Percentiles rank a stretch among this genome's conserved stretches.
Conservation (phyloP, 2,113 vertebrate species). For the Sorex araneus region DNA sequence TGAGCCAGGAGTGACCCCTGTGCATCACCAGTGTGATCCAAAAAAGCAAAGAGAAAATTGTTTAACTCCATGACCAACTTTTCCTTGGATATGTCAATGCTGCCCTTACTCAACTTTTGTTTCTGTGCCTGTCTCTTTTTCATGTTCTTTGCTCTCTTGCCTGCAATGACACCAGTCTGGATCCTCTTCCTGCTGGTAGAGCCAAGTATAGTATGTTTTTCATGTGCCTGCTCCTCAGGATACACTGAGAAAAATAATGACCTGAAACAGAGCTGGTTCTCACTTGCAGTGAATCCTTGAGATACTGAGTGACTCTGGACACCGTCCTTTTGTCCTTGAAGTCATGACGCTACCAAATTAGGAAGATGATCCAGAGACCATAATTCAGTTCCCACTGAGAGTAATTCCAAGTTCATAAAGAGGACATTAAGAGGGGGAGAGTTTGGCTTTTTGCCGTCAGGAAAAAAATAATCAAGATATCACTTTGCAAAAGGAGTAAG, state of each 20-base stretch:
- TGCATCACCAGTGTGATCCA: no score
- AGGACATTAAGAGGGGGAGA: constrained; percentile 73
- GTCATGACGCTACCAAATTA: constrained; percentile 9
- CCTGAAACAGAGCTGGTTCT: not conserved
- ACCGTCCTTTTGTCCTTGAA: not conserved
- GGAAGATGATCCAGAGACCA: constrained; percentile 3
- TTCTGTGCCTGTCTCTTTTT: rapidly evolving
- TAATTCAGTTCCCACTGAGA: constrained; percentile 51
- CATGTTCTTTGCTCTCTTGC: not conserved
- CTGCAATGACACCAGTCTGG: not conserved
- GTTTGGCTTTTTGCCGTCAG: constrained; percentile 65
- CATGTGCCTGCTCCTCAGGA: not conserved
- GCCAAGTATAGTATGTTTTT: not conserved
- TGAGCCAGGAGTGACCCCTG: no score
- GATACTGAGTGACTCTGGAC: no score
- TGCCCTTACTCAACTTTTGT: rapidly evolving
- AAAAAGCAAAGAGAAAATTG: no score
- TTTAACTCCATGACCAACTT: no score
- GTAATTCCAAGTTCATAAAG: constrained; percentile 73
- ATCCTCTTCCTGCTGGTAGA: not conserved
- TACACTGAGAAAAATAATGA: not conserved
- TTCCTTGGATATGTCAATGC: no score
- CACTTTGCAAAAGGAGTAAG: constrained; percentile 74
- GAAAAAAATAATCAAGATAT: constrained; percentile 79
- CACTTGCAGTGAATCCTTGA: not conserved